phyloP scores from a whole-genome alignment of 2,888 invertebrate species.

The Invenusta paracnida region DNA sequence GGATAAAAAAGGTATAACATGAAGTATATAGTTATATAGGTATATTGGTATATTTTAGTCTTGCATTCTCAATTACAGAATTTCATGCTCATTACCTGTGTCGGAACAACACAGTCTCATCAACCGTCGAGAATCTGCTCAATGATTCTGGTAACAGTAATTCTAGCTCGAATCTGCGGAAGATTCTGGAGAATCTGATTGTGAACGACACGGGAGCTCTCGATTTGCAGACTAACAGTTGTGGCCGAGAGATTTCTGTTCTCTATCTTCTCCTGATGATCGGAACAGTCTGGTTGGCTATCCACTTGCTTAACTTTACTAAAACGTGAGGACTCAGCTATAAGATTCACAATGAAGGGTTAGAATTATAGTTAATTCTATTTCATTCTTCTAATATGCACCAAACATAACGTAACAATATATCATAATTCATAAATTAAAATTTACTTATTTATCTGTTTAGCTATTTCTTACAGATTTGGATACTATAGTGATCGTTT shows the following conservation, averaged over 20 bases:
- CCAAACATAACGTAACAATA: too few relatives aligned
- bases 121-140: background rate
- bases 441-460: too few relatives aligned
- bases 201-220: background rate
- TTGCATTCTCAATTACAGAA: background rate
- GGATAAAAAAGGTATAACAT: too few relatives aligned
- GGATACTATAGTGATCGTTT: too few relatives aligned
- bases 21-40: background rate
- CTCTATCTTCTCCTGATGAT: slow-evolving; percentile 66
- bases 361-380: too few relatives aligned
- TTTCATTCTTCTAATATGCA: too few relatives aligned
- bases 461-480: too few relatives aligned
- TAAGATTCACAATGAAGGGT: too few relatives aligned
- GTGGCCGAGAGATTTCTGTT: slow-evolving; percentile 64
- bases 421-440: too few relatives aligned
- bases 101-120: background rate
- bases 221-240: too few relatives aligned
- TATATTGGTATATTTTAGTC: background rate
- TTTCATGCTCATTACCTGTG: slow-evolving; percentile 20
- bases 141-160: background rate
- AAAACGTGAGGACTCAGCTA: slow-evolving; percentile 65
- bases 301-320: slow-evolving; percentile 66
- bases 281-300: slow-evolving; percentile 66
- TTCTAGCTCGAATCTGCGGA: background rate
- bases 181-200: background rate